A percentile compares a stretch with the other conserved stretches of the same genome.
Conservation (phyloP, 2,113 vertebrate species). For the Semicossyphus pulcher region DNA sequence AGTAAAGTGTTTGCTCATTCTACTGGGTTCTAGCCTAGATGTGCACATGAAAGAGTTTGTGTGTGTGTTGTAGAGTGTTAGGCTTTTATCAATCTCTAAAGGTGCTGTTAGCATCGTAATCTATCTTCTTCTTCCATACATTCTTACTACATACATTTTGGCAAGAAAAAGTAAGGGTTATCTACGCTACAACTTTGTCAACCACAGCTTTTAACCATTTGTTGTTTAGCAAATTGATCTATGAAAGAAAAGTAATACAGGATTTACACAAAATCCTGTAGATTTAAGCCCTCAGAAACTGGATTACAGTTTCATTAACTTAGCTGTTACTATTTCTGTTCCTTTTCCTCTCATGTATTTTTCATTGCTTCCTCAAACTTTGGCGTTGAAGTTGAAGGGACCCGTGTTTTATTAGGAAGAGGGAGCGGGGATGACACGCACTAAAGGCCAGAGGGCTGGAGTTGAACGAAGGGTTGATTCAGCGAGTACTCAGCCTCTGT, state of each 20-base stretch:
- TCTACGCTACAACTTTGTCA: neutral
- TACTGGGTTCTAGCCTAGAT: slow-evolving; percentile 6
- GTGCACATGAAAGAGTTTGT: neutral
- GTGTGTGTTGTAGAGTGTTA: neutral
- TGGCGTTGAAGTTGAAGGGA: neutral
- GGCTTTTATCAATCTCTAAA: slow-evolving; percentile 5
- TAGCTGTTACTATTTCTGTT: neutral
- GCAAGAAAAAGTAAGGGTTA: no score
- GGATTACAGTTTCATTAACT: no score
- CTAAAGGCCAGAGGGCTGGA: no score
- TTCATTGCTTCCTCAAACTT: neutral
- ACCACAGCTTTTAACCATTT: neutral
- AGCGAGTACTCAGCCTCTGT: no score
- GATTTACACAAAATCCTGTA: neutral
- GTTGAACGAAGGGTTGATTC: no score
- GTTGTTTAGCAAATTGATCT: neutral
- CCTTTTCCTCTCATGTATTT: no score
- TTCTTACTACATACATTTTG: no score
- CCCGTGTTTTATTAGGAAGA: no score
- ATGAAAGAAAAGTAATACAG: neutral
- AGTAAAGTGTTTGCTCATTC: slow-evolving; percentile 22
- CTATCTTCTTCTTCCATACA: neutral
- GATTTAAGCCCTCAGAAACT: neutral
- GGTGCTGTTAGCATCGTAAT: neutral
- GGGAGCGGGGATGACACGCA: no score